Evolutionary conservation across 2,888 invertebrate species (phyloP).

Genomic region (Pammene aurita): DNA sequence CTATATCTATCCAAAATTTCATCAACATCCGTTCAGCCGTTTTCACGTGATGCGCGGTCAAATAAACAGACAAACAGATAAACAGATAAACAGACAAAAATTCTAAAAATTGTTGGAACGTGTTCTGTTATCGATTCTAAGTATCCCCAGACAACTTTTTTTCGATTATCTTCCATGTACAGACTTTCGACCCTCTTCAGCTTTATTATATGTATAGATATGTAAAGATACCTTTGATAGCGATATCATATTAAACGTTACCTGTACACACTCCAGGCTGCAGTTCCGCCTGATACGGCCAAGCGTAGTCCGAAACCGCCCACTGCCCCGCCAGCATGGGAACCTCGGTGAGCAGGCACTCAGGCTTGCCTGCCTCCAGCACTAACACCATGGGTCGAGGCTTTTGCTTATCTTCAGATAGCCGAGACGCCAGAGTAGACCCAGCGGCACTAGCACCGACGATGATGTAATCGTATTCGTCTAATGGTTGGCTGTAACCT

Average conservation of each 20-base stretch:
- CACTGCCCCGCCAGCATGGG: constrained; percentile 83
- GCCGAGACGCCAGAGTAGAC: constrained; percentile 86
- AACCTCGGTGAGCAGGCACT: constrained; percentile 81
- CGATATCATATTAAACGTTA: constrained; percentile 46
- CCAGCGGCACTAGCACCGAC: constrained; percentile 89
- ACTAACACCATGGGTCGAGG: constrained; percentile 83
- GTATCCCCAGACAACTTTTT: too few species aligned
- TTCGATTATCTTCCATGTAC: too few species aligned
- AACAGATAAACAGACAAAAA: too few species aligned
- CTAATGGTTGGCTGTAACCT: constrained; percentile 61
- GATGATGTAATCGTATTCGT: constrained; percentile 86
- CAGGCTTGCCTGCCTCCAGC: constrained; percentile 84
- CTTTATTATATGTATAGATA: too few species aligned
- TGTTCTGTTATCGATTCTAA: too few species aligned
- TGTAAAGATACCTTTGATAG: background rate
- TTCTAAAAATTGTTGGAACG: too few species aligned
- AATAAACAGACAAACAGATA: too few species aligned
- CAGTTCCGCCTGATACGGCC: constrained; percentile 85
- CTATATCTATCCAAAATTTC: too few species aligned
- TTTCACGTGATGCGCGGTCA: too few species aligned
- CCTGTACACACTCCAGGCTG: constrained; percentile 83
- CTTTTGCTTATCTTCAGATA: constrained; percentile 84
- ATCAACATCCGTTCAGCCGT: too few species aligned
- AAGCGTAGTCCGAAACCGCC: constrained; percentile 84
- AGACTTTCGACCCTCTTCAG: too few species aligned